Evolutionary conservation across 2,113 vertebrate species (phyloP).

Genomic region (Rhea pennata): DNA sequence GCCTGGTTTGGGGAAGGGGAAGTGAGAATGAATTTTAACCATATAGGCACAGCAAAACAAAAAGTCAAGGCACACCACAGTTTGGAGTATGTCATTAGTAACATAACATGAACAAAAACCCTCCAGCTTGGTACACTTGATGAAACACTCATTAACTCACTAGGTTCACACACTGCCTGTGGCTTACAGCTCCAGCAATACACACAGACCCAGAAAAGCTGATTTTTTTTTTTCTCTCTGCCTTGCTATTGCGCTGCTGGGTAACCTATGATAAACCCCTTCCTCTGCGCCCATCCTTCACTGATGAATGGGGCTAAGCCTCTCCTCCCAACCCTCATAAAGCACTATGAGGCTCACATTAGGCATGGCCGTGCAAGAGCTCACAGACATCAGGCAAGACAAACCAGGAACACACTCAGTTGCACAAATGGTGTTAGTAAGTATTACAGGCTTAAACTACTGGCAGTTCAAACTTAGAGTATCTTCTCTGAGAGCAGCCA

Average conservation of each 20-base stretch:
- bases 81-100: background rate
- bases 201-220: background rate
- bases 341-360: background rate
- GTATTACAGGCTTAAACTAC: background rate
- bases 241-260: background rate
- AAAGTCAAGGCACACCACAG: background rate
- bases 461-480: background rate
- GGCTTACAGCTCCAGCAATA: background rate
- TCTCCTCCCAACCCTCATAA: background rate
- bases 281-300: background rate
- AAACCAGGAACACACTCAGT: background rate
- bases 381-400: background rate
- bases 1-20: background rate
- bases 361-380: background rate
- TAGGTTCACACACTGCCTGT: background rate
- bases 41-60: background rate
- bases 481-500: background rate
- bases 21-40: background rate
- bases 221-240: background rate
- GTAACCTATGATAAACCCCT: slow-evolving; percentile 10
- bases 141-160: background rate
- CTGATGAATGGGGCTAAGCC: background rate
- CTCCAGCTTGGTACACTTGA: background rate
- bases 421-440: background rate
- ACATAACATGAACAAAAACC: slow-evolving; percentile 4